These are phyloP conservation scores for Acromyrmex echinatior DNA, from an alignment of 1,140 invertebrate species.

Conservation along the genomic window DNA sequence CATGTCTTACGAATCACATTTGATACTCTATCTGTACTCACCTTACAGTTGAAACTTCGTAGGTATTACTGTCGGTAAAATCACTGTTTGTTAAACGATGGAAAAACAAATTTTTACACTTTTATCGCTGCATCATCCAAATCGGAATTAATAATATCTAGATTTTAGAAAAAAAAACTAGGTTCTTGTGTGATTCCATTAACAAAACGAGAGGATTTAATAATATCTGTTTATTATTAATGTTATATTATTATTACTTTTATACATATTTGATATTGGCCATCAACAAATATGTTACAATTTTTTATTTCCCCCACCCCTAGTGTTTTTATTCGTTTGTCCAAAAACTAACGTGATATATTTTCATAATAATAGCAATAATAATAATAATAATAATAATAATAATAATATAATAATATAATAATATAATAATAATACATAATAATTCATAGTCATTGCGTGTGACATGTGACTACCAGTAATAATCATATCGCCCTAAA, in stretches of 20 bases:
- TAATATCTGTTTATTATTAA: constrained; percentile 81
- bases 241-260: constrained; percentile 80
- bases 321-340: constrained; percentile 70
- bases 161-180: not conserved
- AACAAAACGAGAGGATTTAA: constrained; percentile 61
- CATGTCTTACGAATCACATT: not conserved
- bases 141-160: not conserved
- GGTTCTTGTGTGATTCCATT: not conserved
- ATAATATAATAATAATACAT: constrained; percentile 71
- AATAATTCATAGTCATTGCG: constrained; percentile 73
- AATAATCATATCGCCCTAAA: constrained; percentile 71
- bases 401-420: constrained; percentile 76
- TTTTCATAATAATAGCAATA: constrained; percentile 74
- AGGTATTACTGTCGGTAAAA: constrained; percentile 6
- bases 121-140: too few relatives aligned
- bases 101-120: not conserved
- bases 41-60: not conserved
- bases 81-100: not conserved
- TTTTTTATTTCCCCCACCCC: constrained; percentile 67
- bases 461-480: constrained; percentile 68
- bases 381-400: constrained; percentile 78
- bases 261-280: constrained; percentile 83
- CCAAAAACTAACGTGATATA: constrained; percentile 72
- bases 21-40: constrained; percentile 9
- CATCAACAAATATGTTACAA: constrained; percentile 82